These are phyloP conservation scores for Pseudobourletiella spinata DNA, from an alignment of 1,140 invertebrate genomes.

Conservation along the genomic window DNA sequence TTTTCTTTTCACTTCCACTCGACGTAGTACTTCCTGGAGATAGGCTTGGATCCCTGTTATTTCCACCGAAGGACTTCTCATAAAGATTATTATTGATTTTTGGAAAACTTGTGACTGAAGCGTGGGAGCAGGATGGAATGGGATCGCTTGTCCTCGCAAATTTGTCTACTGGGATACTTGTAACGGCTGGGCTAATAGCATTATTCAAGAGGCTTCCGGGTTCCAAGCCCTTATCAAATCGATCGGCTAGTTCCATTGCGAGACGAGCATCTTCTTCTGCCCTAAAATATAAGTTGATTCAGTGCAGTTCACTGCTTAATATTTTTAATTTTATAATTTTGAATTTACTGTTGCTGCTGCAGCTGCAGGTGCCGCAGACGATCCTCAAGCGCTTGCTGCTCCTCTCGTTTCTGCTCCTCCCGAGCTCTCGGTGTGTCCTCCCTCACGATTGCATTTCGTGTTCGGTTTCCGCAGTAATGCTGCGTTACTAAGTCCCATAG, in stretches of 20 bases:
- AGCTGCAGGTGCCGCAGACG: slow-evolving; percentile 53
- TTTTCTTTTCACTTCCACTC: not conserved
- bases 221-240: slow-evolving; percentile 10
- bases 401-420: slow-evolving; percentile 69
- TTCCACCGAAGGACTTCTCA: not conserved
- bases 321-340: too few species aligned
- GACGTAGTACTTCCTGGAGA: too few species aligned
- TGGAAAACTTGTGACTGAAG: not conserved
- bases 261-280: slow-evolving; percentile 29
- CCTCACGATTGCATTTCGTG: slow-evolving; percentile 73
- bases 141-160: not conserved
- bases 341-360: slow-evolving; percentile 52
- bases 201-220: slow-evolving; percentile 24
- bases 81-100: not conserved
- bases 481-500: slow-evolving; percentile 53
- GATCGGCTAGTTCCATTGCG: slow-evolving; percentile 17
- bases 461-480: slow-evolving; percentile 76
- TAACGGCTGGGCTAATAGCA: not conserved
- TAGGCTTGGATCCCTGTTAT: not conserved
- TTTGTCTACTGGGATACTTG: not conserved
- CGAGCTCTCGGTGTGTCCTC: slow-evolving; percentile 78
- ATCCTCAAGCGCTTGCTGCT: slow-evolving; percentile 51
- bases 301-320: too few species aligned
- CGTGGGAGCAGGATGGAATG: not conserved
- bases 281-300: slow-evolving; percentile 12